phyloP scores from a whole-genome alignment of 2,888 invertebrate genomes.

The Polyploca ridens region DNA sequence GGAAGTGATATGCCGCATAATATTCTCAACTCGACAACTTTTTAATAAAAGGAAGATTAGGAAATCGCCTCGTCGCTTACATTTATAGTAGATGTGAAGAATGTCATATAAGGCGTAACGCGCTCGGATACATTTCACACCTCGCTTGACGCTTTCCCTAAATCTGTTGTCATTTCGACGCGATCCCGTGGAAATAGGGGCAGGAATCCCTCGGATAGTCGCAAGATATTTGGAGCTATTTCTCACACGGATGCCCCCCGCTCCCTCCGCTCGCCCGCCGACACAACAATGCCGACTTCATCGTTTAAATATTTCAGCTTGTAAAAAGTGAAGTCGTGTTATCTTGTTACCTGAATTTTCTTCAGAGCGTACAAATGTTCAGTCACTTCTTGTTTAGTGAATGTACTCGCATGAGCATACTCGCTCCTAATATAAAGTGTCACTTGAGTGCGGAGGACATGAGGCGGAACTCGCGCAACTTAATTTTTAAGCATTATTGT shows the following conservation, averaged over 20 bases:
- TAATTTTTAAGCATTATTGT: neutral
- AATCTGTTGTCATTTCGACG: constrained; percentile 82
- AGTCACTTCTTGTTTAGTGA: constrained; percentile 16
- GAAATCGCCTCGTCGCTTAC: constrained; percentile 70
- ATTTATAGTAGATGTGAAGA: constrained; percentile 74
- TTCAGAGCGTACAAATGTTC: constrained; percentile 13
- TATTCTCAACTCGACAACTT: constrained; percentile 59
- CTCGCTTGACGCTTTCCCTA: constrained; percentile 81
- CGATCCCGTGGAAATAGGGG: constrained; percentile 79
- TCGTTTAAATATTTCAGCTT: constrained; percentile 76
- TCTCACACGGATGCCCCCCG: constrained; percentile 67
- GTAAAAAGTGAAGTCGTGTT: constrained; percentile 74
- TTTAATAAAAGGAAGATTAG: constrained; percentile 80
- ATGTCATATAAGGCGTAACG: constrained; percentile 78
- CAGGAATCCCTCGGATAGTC: constrained; percentile 76
- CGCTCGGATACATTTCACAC: constrained; percentile 82
- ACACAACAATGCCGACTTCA: constrained; percentile 48
- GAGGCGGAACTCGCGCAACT: neutral
- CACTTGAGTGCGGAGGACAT: neutral
- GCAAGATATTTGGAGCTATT: constrained; percentile 78
- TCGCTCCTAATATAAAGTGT: constrained; percentile 7
- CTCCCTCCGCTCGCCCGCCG: constrained; percentile 27
- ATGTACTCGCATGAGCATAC: neutral
- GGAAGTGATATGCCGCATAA: constrained; percentile 30
- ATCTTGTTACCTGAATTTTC: constrained; percentile 55